phyloP scores from a whole-genome alignment of 2,113 vertebrate genomes.

The Megaleporinus macrocephalus region DNA sequence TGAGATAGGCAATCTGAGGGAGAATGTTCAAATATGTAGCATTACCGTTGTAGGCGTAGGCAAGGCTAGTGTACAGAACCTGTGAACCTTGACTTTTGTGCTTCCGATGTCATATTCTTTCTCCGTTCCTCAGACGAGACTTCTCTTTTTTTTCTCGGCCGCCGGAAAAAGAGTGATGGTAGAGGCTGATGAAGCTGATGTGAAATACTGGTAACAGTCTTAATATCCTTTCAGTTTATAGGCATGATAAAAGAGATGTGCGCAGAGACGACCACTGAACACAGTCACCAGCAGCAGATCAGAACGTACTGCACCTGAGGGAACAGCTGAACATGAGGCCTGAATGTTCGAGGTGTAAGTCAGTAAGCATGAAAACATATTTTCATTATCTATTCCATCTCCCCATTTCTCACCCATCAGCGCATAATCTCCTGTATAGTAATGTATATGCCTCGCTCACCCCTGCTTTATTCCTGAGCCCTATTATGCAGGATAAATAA shows the following conservation, averaged over 20 bases:
- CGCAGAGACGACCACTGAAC: background rate
- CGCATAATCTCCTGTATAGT: constrained; percentile 42
- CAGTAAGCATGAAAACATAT: background rate
- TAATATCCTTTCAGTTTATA: constrained; percentile 50
- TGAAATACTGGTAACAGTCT: constrained; percentile 45
- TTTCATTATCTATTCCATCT: constrained; percentile 27
- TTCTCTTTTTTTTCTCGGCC: constrained; percentile 17
- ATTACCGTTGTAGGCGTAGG: constrained; percentile 5
- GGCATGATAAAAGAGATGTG: constrained; percentile 35
- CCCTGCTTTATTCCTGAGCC: constrained; percentile 57
- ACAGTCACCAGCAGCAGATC: background rate
- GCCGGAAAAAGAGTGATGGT: constrained; percentile 29
- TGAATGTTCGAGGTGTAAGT: background rate
- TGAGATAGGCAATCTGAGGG: constrained; percentile 39
- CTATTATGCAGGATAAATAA: constrained; percentile 81
- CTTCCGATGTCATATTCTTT: constrained; percentile 17
- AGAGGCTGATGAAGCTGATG: constrained; percentile 34
- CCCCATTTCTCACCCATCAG: constrained; percentile 14
- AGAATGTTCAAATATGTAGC: constrained; percentile 28
- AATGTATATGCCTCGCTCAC: constrained; percentile 37
- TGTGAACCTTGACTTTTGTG: constrained; percentile 49
- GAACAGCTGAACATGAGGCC: background rate
- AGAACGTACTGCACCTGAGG: background rate
- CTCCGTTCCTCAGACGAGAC: constrained; percentile 14
- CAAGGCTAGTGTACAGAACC: constrained; percentile 41